Evolutionary conservation across 2,113 vertebrate species (phyloP).

Genomic region (Vidua macroura): DNA sequence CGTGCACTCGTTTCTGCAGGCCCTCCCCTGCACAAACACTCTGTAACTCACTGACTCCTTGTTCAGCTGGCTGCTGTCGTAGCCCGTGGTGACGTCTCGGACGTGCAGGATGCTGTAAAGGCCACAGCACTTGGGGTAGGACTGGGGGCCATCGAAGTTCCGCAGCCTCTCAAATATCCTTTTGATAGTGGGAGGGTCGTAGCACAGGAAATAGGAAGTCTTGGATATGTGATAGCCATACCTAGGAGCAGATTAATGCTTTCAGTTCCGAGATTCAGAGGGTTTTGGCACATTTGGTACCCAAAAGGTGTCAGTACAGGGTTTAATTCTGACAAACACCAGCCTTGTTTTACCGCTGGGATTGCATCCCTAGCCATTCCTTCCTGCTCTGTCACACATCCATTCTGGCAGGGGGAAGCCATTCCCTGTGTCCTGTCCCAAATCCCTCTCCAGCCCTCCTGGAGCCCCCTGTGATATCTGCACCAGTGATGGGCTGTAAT

Average conservation of each 20-base stretch:
- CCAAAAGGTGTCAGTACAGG: too few species aligned
- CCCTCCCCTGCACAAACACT: fast-evolving
- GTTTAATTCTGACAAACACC: neutral
- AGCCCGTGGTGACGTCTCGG: constrained; percentile 89
- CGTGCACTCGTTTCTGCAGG: fast-evolving
- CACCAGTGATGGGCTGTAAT: neutral
- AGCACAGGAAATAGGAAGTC: constrained; percentile 92
- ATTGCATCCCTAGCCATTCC: neutral
- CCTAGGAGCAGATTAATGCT: constrained; percentile 55
- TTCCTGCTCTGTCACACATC: neutral
- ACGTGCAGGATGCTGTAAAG: constrained; percentile 77
- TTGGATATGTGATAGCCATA: constrained; percentile 90
- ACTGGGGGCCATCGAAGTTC: constrained; percentile 76
- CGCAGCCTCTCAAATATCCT: constrained; percentile 86
- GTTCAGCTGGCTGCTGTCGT: constrained; percentile 86
- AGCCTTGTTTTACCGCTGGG: neutral
- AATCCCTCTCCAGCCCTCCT: neutral
- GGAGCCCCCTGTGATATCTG: neutral
- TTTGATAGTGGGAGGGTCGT: constrained; percentile 84
- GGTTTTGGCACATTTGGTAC: neutral
- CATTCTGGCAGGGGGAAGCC: neutral
- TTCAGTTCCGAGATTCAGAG: neutral
- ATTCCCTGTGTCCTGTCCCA: neutral
- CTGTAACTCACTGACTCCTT: constrained; percentile 78
- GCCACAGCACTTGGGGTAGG: constrained; percentile 83